Base-by-base conservation (phyloP, 92 coral and sea anemone species). In the Parazoanthus swiftii region DNA sequence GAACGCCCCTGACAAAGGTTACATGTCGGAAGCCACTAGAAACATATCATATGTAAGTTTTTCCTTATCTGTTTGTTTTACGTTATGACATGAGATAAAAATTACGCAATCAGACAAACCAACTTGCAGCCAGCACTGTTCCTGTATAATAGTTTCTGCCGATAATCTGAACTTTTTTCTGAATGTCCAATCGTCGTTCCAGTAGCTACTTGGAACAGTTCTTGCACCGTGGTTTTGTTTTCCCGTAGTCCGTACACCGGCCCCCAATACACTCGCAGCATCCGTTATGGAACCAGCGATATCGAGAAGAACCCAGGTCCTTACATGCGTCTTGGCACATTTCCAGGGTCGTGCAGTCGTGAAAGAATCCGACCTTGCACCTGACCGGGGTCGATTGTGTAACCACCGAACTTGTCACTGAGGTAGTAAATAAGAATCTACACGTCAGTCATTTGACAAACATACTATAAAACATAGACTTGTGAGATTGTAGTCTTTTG, bases 201-300 rank as follows among this genome's bases (percentile, higher is more conserved):
- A 16, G 81, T n/a, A 43, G 15, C 85, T 80, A 80, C n/a, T 10
- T 15, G 72, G 25, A 46, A 56, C 85, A 80, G 25, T 56, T 80
- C 35, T 56, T 80, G 71, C 85, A 80, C 37, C 3, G 71, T 16
- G 72, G 48, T 29, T 80, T 23, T 33, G 71, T 80, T 58, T 54
- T 58, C 26, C 95, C 97, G 81, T 92, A 88, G 74, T 92, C 93
- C 18, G 18, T 51, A 63, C 97, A 94, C 48, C 37, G 85, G 35
- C 82, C 76, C 16, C 91, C 95, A 7, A 94, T 84, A 59, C 97
- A 94, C 89, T 94, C 90, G 71, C 97, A 94, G 80, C 97, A 94
- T 25, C 97, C 95, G 59, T 92, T 94, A 46, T 88, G 92, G 80
- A 94, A 94, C 95, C 95, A 94, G 86, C 97, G 95, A 88, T 88